Base-by-base conservation (phyloP, 2,113 vertebrate genomes). In the Archilochus colubris region DNA sequence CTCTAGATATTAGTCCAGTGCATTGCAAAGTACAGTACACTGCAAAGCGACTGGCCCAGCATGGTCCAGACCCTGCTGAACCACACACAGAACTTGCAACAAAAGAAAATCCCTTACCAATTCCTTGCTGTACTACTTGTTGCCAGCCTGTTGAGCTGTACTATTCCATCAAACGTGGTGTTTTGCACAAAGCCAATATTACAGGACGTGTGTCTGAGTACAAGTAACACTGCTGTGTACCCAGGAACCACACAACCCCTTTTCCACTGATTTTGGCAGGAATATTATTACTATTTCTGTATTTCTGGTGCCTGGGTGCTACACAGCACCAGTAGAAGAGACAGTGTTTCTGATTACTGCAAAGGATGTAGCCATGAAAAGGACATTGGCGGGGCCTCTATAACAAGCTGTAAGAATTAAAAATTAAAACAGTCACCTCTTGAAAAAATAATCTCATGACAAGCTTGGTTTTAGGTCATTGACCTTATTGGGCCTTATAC, bases 391-490 rank as follows among this genome's bases (percentile, higher is more conserved):
- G 3, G 20, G 33, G 11, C n/a, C 44, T 17, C 28, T 38, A 22
- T 23, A 73, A 36, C 55, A 61, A 46, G 36, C 30, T 70, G n/a
- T 62, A 73, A 53, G 76, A 62, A 51, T 61, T 55, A 53, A 66
- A 85, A 85, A 54, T 22, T 31, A 74, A 78, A 94, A 51, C 31
- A 24, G n/a, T 81, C 15, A 9, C 54, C 13, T 44, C 20, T 18
- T 79, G 51, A 38, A 64, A 86, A 78, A 48, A 0, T 0, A 78
- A 64, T 64, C 33, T 82, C 33, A 12, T 10, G 30, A 61, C 16
- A 57, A 92, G n/a, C 5, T 44, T 82, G 62, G 70, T 82, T 79
- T 88, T 57, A 82, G 61, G 30, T 79, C 13, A n/a, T 33, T 92
- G 64, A 63, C 30, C 10, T 66, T 73, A 22, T 20, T 25, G 9